Evolutionary conservation across 2,888 invertebrate species (phyloP).

Genomic region (Gymnosoma rotundatum): DNA sequence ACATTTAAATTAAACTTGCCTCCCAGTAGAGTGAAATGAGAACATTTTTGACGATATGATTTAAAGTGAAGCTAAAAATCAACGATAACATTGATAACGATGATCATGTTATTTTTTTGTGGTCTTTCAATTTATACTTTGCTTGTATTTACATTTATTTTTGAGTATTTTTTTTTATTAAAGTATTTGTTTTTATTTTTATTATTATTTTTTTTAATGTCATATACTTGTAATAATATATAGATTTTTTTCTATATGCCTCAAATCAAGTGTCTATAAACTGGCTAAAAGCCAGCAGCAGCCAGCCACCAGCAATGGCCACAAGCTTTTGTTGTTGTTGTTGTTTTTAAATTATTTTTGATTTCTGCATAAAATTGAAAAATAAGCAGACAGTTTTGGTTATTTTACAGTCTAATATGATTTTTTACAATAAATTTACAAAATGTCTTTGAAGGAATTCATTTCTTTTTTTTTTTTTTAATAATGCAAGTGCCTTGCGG

Average conservation of each 20-base stretch:
- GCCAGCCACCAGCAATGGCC: conserved; percentile 53
- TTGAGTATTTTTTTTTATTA: conserved; percentile 26
- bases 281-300: conserved; percentile 66
- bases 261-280: conserved; percentile 70
- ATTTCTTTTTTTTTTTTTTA: conserved; percentile 3
- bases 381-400: conserved; percentile 67
- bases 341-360: conserved; percentile 68
- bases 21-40: conserved; percentile 42
- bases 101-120: conserved; percentile 30
- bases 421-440: conserved; percentile 68
- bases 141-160: conserved; percentile 29
- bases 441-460: conserved; percentile 70
- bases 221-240: conserved; percentile 70
- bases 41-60: conserved; percentile 63
- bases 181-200: conserved; percentile 10
- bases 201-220: conserved; percentile 37
- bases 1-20: conserved; percentile 27
- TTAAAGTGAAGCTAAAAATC: conserved; percentile 53
- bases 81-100: conserved; percentile 33
- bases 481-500: conserved; percentile 26
- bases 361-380: conserved; percentile 68
- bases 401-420: conserved; percentile 63
- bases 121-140: conserved; percentile 59
- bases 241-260: conserved; percentile 63
- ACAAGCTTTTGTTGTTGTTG: conserved; percentile 40